These are phyloP conservation scores for Bombycilla garrulus DNA, from an alignment of 2,113 vertebrate genomes.

Conservation along the genomic window DNA sequence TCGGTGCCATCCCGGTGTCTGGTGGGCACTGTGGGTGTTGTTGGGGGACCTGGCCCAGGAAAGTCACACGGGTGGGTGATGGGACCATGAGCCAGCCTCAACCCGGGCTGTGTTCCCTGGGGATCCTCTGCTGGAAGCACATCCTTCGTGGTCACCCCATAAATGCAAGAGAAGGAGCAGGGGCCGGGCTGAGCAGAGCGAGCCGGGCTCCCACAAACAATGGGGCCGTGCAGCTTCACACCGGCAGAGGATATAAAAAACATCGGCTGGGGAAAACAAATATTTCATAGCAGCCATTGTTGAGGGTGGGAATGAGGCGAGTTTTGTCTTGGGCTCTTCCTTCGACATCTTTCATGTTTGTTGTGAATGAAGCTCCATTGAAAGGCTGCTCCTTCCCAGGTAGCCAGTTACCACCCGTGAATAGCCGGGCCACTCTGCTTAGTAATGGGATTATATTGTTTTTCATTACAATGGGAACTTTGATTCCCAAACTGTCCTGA, in stretches of 20 bases:
- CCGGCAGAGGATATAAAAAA: constrained; percentile 18
- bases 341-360: constrained; percentile 46
- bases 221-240: neutral
- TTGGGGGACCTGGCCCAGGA: neutral
- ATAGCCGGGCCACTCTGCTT: neutral
- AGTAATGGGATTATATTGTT: constrained; percentile 55
- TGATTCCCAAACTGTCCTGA: constrained; percentile 49
- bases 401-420: constrained; percentile 1
- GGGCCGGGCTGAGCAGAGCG: neutral
- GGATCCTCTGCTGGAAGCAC: neutral
- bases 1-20: fast-evolving
- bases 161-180: neutral
- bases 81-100: neutral
- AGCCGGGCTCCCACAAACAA: neutral
- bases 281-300: constrained; percentile 14
- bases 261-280: neutral
- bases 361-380: constrained; percentile 64
- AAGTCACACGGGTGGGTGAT: fast-evolving
- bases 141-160: neutral
- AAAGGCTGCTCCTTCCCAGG: constrained; percentile 56
- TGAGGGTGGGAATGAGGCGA: constrained; percentile 39
- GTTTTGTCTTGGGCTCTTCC: constrained; percentile 60
- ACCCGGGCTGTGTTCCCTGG: neutral
- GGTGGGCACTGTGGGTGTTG: neutral
- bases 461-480: constrained; percentile 62